phyloP scores from a whole-genome alignment of 2,113 vertebrate species.

The Chroicocephalus ridibundus region DNA sequence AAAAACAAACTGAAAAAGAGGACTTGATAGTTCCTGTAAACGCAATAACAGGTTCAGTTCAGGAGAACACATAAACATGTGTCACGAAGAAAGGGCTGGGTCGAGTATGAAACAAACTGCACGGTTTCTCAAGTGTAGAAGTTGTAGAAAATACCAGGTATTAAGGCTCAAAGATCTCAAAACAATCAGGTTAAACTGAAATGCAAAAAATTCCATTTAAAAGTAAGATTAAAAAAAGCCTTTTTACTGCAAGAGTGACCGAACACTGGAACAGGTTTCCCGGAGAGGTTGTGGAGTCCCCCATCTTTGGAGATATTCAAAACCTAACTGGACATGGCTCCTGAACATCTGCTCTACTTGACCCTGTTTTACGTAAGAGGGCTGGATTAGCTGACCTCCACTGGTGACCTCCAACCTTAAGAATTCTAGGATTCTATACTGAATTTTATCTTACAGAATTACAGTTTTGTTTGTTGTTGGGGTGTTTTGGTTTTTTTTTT shows the following conservation, averaged over 20 bases:
- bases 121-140: neutral
- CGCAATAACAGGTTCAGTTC: rapidly evolving
- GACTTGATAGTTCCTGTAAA: neutral
- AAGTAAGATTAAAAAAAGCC: neutral
- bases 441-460: neutral
- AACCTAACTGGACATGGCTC: neutral
- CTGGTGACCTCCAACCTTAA: neutral
- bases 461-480: neutral
- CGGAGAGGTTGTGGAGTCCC: neutral
- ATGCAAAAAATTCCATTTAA: neutral
- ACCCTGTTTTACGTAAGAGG: neutral
- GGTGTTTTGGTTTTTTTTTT: neutral
- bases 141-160: neutral
- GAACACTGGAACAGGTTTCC: neutral
- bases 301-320: neutral
- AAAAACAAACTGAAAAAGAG: neutral
- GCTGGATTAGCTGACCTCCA: neutral
- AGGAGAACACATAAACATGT: neutral
- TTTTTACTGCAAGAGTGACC: neutral
- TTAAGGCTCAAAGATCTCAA: neutral
- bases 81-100: neutral
- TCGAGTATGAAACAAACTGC: neutral
- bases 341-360: neutral
- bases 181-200: neutral
- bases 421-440: neutral